These are phyloP conservation scores for Mycalesis mineus DNA, from an alignment of 2,888 invertebrate genomes.

Conservation along the genomic window DNA sequence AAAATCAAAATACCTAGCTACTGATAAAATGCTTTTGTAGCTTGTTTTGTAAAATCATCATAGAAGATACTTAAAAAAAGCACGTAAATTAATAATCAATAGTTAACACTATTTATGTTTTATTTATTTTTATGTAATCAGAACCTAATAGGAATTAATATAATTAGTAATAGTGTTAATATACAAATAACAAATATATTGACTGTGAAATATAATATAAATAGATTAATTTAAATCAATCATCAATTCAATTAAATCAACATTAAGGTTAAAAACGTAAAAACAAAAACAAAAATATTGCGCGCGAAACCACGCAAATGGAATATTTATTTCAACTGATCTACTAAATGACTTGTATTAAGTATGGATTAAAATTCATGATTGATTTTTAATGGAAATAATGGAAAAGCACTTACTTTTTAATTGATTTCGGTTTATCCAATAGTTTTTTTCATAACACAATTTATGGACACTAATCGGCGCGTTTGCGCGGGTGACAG, in stretches of 20 bases:
- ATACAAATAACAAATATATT: no score
- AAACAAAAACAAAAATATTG: neutral
- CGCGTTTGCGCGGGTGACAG: conserved; percentile 12
- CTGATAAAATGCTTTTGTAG: no score
- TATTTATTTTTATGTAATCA: no score
- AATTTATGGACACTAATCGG: conserved; percentile 13
- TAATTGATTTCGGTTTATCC: neutral
- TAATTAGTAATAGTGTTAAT: no score
- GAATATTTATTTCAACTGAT: neutral
- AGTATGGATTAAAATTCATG: neutral
- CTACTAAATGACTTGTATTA: no score
- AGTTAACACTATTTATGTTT: no score
- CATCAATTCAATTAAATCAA: neutral
- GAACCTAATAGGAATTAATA: no score
- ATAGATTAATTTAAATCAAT: neutral
- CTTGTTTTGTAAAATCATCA: no score
- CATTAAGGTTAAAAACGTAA: neutral
- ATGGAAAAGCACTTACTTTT: conserved; percentile 11
- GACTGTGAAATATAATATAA: no score
- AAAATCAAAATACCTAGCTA: no score
- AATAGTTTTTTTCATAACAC: conserved; percentile 16
- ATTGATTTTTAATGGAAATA: neutral
- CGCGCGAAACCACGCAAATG: conserved; percentile 3
- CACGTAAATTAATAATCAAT: no score
- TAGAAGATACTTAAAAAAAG: no score